phyloP scores from a whole-genome alignment of 2,113 vertebrate species.

The Arothron firmamentum region DNA sequence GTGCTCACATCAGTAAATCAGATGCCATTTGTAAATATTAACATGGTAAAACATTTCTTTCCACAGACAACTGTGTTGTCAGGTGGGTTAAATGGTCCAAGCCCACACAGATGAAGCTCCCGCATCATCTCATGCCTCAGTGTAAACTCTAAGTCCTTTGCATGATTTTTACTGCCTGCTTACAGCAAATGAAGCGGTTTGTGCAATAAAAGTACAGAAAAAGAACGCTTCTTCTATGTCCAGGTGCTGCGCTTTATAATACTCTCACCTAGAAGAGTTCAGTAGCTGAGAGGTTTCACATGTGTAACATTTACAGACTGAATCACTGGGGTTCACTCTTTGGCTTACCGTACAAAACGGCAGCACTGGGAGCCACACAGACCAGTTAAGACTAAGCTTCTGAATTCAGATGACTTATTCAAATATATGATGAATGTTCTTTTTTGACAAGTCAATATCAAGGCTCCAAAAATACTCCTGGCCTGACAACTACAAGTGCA shows the following conservation, averaged over 20 bases:
- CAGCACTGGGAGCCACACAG: background rate
- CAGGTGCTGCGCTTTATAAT: constrained; percentile 8
- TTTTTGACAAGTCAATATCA: background rate
- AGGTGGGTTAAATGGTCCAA: background rate
- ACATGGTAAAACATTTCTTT: constrained; percentile 22
- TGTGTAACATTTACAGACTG: constrained; percentile 19
- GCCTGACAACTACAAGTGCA: constrained; percentile 19
- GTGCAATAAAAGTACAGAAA: background rate
- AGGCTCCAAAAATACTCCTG: background rate
- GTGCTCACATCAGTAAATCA: constrained; percentile 26
- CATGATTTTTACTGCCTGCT: too few relatives aligned
- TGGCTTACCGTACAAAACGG: background rate
- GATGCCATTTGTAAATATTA: constrained; percentile 6
- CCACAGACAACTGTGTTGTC: background rate
- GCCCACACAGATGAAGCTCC: background rate
- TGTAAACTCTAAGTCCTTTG: constrained; percentile 6
- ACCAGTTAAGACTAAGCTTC: too few relatives aligned
- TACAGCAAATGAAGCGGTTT: background rate
- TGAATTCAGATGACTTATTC: too few relatives aligned
- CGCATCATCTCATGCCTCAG: background rate
- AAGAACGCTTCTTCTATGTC: constrained; percentile 4
- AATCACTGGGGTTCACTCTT: constrained; percentile 10
- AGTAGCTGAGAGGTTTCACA: background rate
- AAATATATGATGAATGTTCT: background rate
- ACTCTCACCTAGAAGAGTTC: background rate